Conservation (phyloP, 2,888 invertebrate genomes). For the Athripsodes cinereus region DNA sequence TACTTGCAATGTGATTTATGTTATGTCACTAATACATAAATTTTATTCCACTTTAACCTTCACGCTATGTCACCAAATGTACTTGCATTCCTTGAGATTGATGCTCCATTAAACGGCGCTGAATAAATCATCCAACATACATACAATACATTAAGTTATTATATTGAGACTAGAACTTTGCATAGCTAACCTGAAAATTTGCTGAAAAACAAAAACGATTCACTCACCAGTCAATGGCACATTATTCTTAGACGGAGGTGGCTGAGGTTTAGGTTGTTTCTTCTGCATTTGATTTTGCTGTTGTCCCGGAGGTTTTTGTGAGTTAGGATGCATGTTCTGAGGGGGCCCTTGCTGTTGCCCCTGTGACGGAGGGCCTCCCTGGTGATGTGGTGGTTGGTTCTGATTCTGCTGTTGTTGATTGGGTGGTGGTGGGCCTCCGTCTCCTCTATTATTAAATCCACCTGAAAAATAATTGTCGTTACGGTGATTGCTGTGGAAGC, state of each 20-base stretch:
- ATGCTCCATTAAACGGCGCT: too few relatives aligned
- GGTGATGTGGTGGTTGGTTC: neutral
- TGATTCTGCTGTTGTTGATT: constrained; percentile 1
- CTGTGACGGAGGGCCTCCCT: neutral
- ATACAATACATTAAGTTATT: too few relatives aligned
- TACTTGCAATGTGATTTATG: too few relatives aligned
- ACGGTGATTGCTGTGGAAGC: too few relatives aligned
- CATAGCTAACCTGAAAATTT: too few relatives aligned
- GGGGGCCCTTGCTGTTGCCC: neutral
- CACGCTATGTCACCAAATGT: too few relatives aligned
- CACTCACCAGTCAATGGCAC: constrained; percentile 11
- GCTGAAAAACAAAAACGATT: too few relatives aligned
- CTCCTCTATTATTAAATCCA: neutral
- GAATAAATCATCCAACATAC: too few relatives aligned
- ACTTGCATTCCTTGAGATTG: too few relatives aligned
- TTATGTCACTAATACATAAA: too few relatives aligned
- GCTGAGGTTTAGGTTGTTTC: constrained; percentile 1
- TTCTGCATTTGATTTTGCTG: neutral
- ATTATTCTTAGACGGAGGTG: constrained; percentile 17
- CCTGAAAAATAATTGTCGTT: neutral
- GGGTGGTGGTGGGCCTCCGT: constrained; percentile 2
- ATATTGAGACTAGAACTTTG: too few relatives aligned
- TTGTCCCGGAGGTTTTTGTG: neutral
- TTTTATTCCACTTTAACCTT: too few relatives aligned
- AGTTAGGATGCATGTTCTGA: neutral